Percentiles rank a stretch among this genome's conserved stretches.
These are phyloP conservation scores for Lochmaea capreae DNA, from an alignment of 2,888 invertebrate genomes.

Conservation along the genomic window DNA sequence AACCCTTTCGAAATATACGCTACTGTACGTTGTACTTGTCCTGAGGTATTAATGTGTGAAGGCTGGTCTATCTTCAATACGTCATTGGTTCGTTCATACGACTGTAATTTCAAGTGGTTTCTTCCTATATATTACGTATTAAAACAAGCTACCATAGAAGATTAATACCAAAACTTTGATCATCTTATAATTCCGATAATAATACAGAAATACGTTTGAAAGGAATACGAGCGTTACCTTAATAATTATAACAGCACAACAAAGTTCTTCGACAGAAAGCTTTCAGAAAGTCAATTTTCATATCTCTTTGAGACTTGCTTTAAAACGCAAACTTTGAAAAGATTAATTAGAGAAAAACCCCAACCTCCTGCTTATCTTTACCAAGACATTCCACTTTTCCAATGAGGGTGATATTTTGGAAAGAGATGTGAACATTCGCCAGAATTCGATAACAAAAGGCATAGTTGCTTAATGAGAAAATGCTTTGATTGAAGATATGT, in stretches of 20 bases:
- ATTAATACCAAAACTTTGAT: neutral
- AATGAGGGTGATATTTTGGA: slow-evolving; percentile 19
- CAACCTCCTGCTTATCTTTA: slow-evolving; percentile 46
- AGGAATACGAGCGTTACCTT: slow-evolving; percentile 12
- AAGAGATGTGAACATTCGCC: slow-evolving; percentile 13
- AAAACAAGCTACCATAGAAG: too few species aligned
- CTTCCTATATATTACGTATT: too few species aligned
- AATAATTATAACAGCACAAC: slow-evolving; percentile 20
- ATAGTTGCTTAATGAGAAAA: neutral
- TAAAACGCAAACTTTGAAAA: slow-evolving; percentile 48
- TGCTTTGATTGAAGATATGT: too few species aligned
- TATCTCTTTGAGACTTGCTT: slow-evolving; percentile 52
- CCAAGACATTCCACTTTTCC: slow-evolving; percentile 27
- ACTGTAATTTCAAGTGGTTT: too few species aligned
- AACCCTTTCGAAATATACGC: too few species aligned
- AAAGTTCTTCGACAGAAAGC: slow-evolving; percentile 35
- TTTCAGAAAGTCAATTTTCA: slow-evolving; percentile 55
- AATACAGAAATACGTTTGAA: neutral
- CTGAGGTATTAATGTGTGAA: too few species aligned
- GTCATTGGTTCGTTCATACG: too few species aligned
- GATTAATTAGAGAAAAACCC: slow-evolving; percentile 53
- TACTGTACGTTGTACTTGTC: too few species aligned
- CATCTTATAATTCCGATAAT: neutral
- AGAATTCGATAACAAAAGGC: slow-evolving; percentile 24
- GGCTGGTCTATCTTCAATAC: too few species aligned